These are phyloP conservation scores for Crocodylus rhombifer DNA, from an alignment of 2,797 vertebrate genomes.

Conservation along the genomic window DNA sequence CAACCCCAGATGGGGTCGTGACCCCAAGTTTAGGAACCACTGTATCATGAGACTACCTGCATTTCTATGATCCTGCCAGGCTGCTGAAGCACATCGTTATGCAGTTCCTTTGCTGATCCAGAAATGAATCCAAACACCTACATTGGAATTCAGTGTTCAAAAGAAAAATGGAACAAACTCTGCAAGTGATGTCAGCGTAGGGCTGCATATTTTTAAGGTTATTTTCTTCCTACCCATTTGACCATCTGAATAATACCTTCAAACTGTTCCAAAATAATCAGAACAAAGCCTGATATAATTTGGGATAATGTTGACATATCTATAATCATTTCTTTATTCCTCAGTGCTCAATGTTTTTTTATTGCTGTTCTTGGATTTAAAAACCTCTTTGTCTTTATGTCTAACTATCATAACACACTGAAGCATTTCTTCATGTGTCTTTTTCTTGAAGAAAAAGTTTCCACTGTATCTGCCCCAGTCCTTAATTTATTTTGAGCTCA, in stretches of 20 bases:
- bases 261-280: not conserved
- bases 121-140: not conserved
- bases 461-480: not conserved
- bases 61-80: not conserved
- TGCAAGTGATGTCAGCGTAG: not conserved
- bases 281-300: not conserved
- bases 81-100: not conserved
- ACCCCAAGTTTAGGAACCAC: too few species aligned
- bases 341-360: not conserved
- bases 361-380: not conserved
- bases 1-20: too few species aligned
- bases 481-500: not conserved
- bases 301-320: not conserved
- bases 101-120: not conserved
- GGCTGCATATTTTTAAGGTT: not conserved
- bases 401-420: not conserved
- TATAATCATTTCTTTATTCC: not conserved
- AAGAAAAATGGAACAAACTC: too few species aligned
- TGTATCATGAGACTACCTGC: not conserved
- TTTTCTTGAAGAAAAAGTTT: not conserved
- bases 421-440: not conserved
- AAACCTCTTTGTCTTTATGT: not conserved
- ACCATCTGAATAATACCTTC: not conserved
- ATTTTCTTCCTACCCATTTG: not conserved
- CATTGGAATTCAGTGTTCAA: not conserved